These are phyloP conservation scores for Crotophaga sulcirostris DNA, from an alignment of 2,113 vertebrate genomes.

Conservation along the genomic window DNA sequence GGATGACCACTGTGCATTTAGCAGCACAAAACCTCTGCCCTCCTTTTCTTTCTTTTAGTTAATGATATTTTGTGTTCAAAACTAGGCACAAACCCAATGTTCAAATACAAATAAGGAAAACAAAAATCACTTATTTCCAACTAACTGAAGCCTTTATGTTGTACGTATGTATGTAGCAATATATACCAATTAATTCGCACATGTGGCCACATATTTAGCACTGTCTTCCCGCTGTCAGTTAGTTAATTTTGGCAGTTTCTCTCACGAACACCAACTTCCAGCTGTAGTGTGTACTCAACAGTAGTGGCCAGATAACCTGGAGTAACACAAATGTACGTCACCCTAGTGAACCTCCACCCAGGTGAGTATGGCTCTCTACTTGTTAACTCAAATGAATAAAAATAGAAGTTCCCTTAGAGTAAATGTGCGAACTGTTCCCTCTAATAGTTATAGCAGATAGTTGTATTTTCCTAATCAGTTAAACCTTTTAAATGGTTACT, in stretches of 20 bases:
- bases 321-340: background rate
- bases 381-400: background rate
- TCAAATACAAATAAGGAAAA: background rate
- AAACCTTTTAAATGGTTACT: background rate
- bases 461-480: background rate
- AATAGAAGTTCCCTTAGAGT: background rate
- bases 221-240: background rate
- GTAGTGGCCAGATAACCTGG: fast-evolving
- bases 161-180: conserved; percentile 33
- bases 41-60: background rate
- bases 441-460: background rate
- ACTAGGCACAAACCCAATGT: background rate
- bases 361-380: background rate
- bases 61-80: background rate
- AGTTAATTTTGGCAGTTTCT: background rate
- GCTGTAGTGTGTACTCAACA: background rate
- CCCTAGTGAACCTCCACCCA: background rate
- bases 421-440: background rate
- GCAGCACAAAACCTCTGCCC: background rate
- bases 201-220: background rate
- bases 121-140: background rate
- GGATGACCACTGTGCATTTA: background rate
- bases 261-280: background rate
- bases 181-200: background rate
- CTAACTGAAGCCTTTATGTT: conserved; percentile 3